These are phyloP conservation scores for Thermophis baileyi DNA, from an alignment of 2,113 vertebrate species.

Conservation along the genomic window DNA sequence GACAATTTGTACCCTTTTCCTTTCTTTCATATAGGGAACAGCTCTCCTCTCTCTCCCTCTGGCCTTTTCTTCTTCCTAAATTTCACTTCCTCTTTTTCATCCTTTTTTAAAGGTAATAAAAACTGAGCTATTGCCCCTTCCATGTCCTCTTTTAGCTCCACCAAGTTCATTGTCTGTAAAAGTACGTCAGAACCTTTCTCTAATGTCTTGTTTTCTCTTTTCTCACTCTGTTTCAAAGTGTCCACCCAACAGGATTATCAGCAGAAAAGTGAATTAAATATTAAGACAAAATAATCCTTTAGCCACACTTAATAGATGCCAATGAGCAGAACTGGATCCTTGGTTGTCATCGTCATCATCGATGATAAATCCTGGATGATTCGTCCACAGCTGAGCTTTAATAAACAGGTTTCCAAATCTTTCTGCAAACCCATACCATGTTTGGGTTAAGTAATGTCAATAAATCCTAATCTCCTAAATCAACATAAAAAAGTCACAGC, in stretches of 20 bases:
- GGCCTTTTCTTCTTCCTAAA: background rate
- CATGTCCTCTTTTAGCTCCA: background rate
- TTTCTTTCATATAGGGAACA: no score
- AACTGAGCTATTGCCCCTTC: background rate
- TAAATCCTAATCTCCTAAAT: background rate
- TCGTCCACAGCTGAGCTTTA: background rate
- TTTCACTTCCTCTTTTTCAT: background rate
- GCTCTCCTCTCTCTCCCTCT: background rate
- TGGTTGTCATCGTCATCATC: background rate
- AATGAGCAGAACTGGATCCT: background rate
- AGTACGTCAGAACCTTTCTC: background rate
- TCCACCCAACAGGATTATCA: background rate
- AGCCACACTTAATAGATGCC: background rate
- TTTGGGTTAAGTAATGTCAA: background rate
- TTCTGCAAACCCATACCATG: background rate
- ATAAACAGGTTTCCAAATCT: background rate
- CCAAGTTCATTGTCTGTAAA: background rate
- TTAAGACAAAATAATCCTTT: background rate
- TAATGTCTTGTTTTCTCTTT: background rate
- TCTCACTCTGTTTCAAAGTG: background rate
- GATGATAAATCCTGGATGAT: background rate
- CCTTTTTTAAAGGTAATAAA: background rate
- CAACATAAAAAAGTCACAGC: background rate
- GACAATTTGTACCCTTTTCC: background rate
- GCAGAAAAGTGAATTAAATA: background rate